Evolutionary conservation across 2,888 invertebrate genomes (phyloP).

Genomic region (Adineta ricciae): DNA sequence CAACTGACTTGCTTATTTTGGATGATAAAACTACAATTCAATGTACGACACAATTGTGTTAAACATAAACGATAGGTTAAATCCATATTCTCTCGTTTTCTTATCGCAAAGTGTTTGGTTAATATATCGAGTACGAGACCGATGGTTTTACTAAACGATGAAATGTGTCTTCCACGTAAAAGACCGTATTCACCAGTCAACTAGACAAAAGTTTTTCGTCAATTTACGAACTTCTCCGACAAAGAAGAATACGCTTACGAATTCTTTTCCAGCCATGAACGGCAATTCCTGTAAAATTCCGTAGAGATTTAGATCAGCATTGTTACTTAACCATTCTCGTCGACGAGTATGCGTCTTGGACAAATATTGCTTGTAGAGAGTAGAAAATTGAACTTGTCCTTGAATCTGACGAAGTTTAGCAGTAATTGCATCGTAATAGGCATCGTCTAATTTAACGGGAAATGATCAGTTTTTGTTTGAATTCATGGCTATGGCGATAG

Average conservation of each 20-base stretch:
- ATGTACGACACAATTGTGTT: neutral
- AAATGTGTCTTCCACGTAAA: constrained; percentile 19
- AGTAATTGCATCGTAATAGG: neutral
- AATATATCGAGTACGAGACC: constrained; percentile 15
- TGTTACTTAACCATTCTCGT: neutral
- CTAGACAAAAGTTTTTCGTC: neutral
- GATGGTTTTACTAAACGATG: constrained; percentile 1
- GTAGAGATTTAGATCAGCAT: constrained; percentile 17
- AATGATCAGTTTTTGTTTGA: neutral
- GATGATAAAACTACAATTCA: constrained; percentile 18
- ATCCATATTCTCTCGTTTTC: constrained; percentile 21
- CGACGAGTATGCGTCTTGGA: constrained; percentile 13
- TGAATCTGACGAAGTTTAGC: constrained; percentile 19
- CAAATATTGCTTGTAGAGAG: constrained; percentile 19
- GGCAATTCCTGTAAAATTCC: constrained; percentile 19
- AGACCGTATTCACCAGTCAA: constrained; percentile 19
- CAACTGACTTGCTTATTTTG: neutral
- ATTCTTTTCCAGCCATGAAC: constrained; percentile 23
- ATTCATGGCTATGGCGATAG: neutral
- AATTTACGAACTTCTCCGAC: no score
- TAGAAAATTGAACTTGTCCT: constrained; percentile 17
- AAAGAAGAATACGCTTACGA: neutral
- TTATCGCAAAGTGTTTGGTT: neutral
- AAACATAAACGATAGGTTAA: neutral
- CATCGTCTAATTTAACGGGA: neutral